These are phyloP conservation scores for Anodontia alba DNA, from an alignment of 2,888 invertebrate genomes.

Conservation along the genomic window DNA sequence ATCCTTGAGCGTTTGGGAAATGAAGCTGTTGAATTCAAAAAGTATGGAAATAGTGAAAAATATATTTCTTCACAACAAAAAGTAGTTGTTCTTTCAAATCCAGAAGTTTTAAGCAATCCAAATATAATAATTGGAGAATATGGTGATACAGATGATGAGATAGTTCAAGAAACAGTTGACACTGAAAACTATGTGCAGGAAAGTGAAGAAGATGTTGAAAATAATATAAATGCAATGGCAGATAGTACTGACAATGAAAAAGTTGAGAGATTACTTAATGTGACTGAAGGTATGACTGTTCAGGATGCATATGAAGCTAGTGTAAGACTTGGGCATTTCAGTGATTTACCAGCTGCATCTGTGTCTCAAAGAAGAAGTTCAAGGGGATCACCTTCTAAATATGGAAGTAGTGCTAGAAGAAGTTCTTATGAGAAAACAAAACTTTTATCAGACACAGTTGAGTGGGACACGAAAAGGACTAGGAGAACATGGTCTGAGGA, in stretches of 20 bases:
- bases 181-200: background rate
- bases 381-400: background rate
- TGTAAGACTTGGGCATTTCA: conserved; percentile 60
- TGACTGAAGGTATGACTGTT: conserved; percentile 53
- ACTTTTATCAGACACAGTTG: background rate
- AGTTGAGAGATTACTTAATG: conserved; percentile 54
- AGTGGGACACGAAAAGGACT: background rate
- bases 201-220: conserved; percentile 19
- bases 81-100: background rate
- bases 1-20: background rate
- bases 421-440: conserved; percentile 9
- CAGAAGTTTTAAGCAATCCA: background rate
- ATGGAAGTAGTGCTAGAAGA: conserved; percentile 3
- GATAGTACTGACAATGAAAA: conserved; percentile 6
- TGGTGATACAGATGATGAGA: background rate
- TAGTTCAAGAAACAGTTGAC: background rate
- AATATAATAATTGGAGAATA: conserved; percentile 3
- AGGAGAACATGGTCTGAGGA: background rate
- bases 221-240: background rate
- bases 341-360: conserved; percentile 13
- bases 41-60: background rate
- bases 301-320: conserved; percentile 61
- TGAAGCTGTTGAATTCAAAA: background rate
- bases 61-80: background rate
- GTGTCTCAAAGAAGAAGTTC: background rate